Conservation (phyloP, 2,797 vertebrate species). For the Enteromius viviparus region DNA sequence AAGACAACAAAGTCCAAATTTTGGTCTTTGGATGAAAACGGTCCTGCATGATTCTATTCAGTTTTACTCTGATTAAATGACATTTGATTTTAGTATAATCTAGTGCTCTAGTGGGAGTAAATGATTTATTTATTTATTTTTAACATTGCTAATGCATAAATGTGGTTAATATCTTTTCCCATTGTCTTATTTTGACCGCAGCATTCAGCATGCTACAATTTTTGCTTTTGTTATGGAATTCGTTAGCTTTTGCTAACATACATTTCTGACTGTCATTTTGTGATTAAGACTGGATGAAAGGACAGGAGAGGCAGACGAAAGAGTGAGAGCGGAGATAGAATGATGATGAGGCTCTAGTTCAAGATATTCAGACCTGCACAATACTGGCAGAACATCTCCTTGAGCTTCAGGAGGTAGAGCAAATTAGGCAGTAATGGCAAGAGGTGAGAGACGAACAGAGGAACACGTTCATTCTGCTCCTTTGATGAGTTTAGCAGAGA, state of each 20-base stretch:
- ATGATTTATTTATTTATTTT: not conserved
- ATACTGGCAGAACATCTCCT: not conserved
- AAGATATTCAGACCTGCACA: not conserved
- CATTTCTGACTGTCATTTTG: not conserved
- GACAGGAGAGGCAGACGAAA: not conserved
- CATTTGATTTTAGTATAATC: not conserved
- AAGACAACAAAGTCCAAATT: not conserved
- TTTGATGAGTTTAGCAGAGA: slow-evolving; percentile 20
- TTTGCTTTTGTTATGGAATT: not conserved
- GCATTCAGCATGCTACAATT: not conserved
- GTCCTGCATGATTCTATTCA: not conserved
- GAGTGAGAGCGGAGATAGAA: not conserved
- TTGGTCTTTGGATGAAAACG: not conserved
- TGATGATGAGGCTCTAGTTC: not conserved
- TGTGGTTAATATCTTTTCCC: not conserved
- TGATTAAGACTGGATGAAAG: not conserved
- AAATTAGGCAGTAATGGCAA: slow-evolving; percentile 19
- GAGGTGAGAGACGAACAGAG: not conserved
- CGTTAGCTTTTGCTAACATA: not conserved
- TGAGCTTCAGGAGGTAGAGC: not conserved
- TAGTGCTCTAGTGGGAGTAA: no score
- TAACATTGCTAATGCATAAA: not conserved
- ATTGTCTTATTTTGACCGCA: not conserved
- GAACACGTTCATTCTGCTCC: not conserved
- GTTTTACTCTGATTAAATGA: not conserved